Evolutionary conservation across 2,797 vertebrate species (phyloP).

Genomic region (Lerista edwardsae): DNA sequence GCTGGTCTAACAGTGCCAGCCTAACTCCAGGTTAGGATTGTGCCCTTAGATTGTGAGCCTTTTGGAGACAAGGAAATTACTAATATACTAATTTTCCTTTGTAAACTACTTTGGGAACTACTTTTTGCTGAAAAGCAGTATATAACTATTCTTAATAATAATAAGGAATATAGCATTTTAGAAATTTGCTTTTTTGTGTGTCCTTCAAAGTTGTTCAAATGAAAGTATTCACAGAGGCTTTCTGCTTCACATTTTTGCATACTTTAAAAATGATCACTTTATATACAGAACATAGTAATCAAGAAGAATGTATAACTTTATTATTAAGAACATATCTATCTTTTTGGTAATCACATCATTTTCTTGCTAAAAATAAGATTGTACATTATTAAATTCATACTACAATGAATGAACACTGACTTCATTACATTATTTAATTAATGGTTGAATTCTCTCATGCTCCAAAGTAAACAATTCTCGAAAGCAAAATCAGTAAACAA

Average conservation of each 20-base stretch:
- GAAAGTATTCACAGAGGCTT: conserved; percentile 17
- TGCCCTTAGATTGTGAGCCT: no score
- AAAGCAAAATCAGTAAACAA: conserved; percentile 64
- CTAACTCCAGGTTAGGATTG: no score
- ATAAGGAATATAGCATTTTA: neutral
- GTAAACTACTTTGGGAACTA: no score
- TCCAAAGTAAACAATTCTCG: conserved; percentile 65
- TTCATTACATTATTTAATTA: conserved; percentile 66
- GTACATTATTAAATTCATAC: conserved; percentile 54
- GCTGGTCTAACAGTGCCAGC: no score
- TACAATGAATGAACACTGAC: conserved; percentile 21
- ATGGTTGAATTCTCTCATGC: conserved; percentile 53
- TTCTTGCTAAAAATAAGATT: conserved; percentile 59
- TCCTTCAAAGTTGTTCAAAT: conserved; percentile 3
- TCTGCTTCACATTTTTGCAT: conserved; percentile 25
- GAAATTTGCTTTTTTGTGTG: neutral
- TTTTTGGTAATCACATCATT: conserved; percentile 68
- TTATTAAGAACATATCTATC: conserved; percentile 57
- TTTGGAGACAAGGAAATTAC: no score
- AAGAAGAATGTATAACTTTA: conserved; percentile 64
- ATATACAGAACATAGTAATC: conserved; percentile 60
- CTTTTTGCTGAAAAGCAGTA: no score
- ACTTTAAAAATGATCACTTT: conserved; percentile 57
- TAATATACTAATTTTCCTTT: no score
- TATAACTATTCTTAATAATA: neutral